Evolutionary conservation across 2,888 invertebrate species (phyloP), one percentile per base, ranked within the genome.

Genomic region (Chrysopilus asiliformis): DNA sequence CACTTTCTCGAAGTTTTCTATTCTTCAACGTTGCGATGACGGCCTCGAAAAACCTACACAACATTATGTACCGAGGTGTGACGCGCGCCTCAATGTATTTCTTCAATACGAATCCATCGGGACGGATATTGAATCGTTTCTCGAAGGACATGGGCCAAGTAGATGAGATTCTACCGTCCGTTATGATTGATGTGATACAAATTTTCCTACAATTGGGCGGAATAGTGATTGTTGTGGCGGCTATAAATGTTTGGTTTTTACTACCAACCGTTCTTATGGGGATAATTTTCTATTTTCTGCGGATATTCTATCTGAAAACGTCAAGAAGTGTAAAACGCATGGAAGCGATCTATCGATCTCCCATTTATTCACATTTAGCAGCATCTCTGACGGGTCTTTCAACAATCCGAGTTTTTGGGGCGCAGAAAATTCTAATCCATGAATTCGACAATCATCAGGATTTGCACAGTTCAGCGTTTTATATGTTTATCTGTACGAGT

Each of bases 341-440:
- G 57, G 82, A 83, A 68, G 82, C 81, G 60, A 73, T 79, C 57
- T 80, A 81, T 82, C 79, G 91, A 41, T 91, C 91, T 50, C 95
- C 95, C 0, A 86, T 97, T n/a, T 95, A 93, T 65, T 83, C 85
- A 3, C 93, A 94, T 55, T 66, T 95, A 50, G 86, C 80, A 53
- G 84, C 91, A 17, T 79, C 89, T 0, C 67, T 97, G 4, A 82
- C 85, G 57, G 95, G 95, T 1, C 68, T 97, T 42, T 76, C 87
- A 1, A 93, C 93, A 0, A 91, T 97, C 32, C 71, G 95, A 36
- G 86, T 93, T 0, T 91, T 86, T 55, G 74, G 76, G 6, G 86
- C 86, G 0, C 81, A 89, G 55, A 70, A 75, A 36, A 74, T 80
- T 15, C 74, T 94, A 28, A 74, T 76, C 30, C 65, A 71, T 20